A percentile compares a stretch with the other conserved stretches of the same genome.
Evolutionary conservation across 2,113 vertebrate species (phyloP).

Genomic region (Mustelus asterias): DNA sequence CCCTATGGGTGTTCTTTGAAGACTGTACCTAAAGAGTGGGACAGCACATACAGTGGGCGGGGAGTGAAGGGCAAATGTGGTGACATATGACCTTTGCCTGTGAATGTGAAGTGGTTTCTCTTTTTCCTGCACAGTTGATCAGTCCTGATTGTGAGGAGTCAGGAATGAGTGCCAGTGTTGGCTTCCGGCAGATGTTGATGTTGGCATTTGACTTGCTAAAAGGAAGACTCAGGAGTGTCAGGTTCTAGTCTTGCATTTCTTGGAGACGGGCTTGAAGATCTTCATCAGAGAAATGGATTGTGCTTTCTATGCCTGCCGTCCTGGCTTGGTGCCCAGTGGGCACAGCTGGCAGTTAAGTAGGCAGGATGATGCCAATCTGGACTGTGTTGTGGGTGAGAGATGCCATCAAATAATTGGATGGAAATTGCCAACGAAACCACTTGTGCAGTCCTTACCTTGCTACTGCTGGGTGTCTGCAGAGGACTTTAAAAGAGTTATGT

Average conservation of each 20-base stretch:
- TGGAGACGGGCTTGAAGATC: background rate
- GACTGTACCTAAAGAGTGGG: background rate
- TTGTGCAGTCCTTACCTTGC: background rate
- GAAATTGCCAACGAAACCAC: background rate
- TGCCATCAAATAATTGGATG: background rate
- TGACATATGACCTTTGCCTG: background rate
- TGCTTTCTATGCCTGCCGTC: background rate
- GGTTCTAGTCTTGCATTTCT: background rate
- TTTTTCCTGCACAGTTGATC: background rate
- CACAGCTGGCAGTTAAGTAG: background rate
- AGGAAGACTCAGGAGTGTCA: background rate
- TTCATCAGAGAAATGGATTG: background rate
- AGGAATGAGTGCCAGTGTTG: background rate
- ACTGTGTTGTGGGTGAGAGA: background rate
- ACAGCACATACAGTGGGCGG: background rate
- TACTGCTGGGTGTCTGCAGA: background rate
- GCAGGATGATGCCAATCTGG: background rate
- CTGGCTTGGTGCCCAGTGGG: background rate
- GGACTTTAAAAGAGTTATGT: background rate
- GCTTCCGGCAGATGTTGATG: background rate
- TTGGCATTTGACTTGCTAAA: background rate
- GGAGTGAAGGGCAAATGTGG: background rate
- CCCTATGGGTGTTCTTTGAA: background rate
- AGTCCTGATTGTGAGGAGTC: background rate
- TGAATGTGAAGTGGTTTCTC: background rate